Conservation (phyloP, 2,888 invertebrate genomes). For the Netelia virgata region DNA sequence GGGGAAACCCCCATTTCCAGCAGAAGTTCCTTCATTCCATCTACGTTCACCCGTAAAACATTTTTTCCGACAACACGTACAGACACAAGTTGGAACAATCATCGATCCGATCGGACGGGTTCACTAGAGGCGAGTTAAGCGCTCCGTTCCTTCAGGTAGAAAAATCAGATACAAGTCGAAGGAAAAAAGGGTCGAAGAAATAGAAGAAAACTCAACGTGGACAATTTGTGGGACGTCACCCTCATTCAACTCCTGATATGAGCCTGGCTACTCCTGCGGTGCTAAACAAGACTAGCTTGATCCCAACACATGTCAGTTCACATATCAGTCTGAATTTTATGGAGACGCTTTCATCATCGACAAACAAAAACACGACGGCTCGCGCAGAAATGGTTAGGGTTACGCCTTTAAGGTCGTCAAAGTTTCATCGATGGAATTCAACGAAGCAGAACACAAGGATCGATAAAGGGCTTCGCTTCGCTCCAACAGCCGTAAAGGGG, state of each 20-base stretch:
- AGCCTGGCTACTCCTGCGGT: constrained; percentile 41
- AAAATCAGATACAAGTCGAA: constrained; percentile 15
- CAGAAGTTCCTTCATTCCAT: constrained; percentile 4
- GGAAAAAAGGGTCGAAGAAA: constrained; percentile 1
- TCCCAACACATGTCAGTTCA: neutral
- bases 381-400: neutral
- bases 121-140: neutral
- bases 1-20: constrained; percentile 24
- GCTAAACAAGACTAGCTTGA: neutral
- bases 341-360: neutral
- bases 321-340: neutral
- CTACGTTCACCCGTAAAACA: constrained; percentile 4
- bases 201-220: constrained; percentile 29
- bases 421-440: constrained; percentile 43
- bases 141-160: constrained; percentile 50
- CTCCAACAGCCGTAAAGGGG: constrained; percentile 15
- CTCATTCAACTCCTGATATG: constrained; percentile 51
- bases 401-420: constrained; percentile 21
- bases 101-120: constrained; percentile 37
- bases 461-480: constrained; percentile 40
- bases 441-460: constrained; percentile 41
- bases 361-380: neutral
- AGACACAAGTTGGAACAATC: constrained; percentile 44
- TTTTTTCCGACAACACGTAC: neutral
- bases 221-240: constrained; percentile 54